These are phyloP conservation scores for Pelusios castaneus DNA, from an alignment of 2,113 vertebrate species.

Conservation along the genomic window DNA sequence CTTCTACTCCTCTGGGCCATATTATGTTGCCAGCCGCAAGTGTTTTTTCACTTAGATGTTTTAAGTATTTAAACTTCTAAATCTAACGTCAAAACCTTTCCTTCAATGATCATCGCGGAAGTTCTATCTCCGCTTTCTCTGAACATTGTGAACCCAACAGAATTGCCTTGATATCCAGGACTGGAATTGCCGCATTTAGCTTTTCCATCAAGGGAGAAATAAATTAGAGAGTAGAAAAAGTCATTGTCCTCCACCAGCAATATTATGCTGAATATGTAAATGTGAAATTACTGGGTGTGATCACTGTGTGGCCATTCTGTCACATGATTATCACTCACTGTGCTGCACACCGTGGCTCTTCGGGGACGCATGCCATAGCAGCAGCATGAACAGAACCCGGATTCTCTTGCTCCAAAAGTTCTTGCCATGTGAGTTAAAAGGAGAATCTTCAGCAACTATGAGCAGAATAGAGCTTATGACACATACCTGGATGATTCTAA, in stretches of 20 bases:
- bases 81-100: not conserved
- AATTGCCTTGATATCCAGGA: fast-evolving
- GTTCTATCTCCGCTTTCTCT: not conserved
- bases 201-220: not conserved
- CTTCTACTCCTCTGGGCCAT: not conserved
- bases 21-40: not conserved
- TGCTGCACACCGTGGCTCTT: not conserved
- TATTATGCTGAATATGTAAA: not conserved
- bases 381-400: fast-evolving
- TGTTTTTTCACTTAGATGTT: not conserved
- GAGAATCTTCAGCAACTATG: not conserved
- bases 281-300: not conserved
- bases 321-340: not conserved
- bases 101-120: not conserved
- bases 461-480: not conserved
- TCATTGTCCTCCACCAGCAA: not conserved
- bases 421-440: not conserved
- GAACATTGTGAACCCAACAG: not conserved
- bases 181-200: not conserved
- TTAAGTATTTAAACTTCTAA: not conserved
- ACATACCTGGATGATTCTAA: fast-evolving
- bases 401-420: fast-evolving
- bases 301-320: not conserved
- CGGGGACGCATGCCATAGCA: fast-evolving
- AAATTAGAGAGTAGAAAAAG: not conserved